Evolutionary conservation across 1,140 invertebrate genomes (phyloP), one percentile per base, ranked within the genome.

Genomic region (Hyles euphorbiae): DNA sequence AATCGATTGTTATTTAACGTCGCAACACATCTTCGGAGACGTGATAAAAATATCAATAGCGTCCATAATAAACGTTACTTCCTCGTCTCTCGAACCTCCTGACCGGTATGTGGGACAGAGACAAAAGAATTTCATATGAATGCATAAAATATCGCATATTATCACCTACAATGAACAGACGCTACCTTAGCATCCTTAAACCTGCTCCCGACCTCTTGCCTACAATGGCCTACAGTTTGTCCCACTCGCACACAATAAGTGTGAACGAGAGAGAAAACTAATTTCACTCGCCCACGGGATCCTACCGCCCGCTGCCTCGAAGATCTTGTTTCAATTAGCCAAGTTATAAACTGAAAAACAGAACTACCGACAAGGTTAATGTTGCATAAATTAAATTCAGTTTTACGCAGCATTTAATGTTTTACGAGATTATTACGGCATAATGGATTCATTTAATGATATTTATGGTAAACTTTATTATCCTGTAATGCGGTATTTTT

Each of bases 261-360:
- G 53, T 40, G 58, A 77, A 60, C 60, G 74, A 65, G 68, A 77
- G 6, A 33, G 22, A 49, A 55, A 55, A 71, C 61, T 61, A 70
- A 72, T 75, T 72, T 69, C 54, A 45, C 62, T 68, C 77, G 65
- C 75, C 74, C 65, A 80, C 74, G 62, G 67, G 67, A 63, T 61
- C 65, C 36, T 67, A 63, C 63, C 68, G 61, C 78, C 78, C 60
- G 77, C 67, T 70, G 58, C 61, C 56, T 54, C 56, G 58, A 74
- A 77, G 67, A 77, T 76, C 69, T 75, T 66, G 69, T 77, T 83
- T 81, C 73, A 81, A 83, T 83, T 79, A 74, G 69, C 71, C 63
- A 72, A 67, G 60, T 66, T 63, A 71, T 70, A 48, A 48, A 56
- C 22, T 48, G 54, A 47, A 56, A 34, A 47, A 34, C 34, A 8